Evolutionary conservation across 2,797 vertebrate genomes (phyloP).

Genomic region (Myripristis jacobus): DNA sequence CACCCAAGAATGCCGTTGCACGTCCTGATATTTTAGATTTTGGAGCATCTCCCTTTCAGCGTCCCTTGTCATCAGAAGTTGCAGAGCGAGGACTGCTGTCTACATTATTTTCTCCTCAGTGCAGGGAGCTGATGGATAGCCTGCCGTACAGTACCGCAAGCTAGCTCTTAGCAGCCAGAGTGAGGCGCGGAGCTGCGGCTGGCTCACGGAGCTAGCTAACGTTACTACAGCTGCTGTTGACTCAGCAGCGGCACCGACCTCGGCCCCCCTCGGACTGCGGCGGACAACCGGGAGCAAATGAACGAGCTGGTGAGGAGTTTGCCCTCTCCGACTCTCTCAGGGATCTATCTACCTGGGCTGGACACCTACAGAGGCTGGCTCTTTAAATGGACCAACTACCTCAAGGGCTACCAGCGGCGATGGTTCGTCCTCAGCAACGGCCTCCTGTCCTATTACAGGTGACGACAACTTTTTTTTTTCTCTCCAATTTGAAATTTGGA

Average conservation of each 20-base stretch:
- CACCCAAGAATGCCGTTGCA: not conserved
- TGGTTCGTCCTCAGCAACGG: conserved; percentile 87
- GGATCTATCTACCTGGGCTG: conserved; percentile 68
- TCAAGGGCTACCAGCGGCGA: conserved; percentile 96
- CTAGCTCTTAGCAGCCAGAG: conserved; percentile 38
- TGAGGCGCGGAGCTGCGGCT: not conserved
- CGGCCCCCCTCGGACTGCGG: conserved; percentile 28
- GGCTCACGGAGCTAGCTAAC: conserved; percentile 41
- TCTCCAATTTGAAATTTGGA: no score
- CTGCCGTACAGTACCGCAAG: conserved; percentile 32
- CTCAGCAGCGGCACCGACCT: conserved; percentile 38
- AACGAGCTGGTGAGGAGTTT: conserved; percentile 80
- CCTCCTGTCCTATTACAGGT: conserved; percentile 87
- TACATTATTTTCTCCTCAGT: no score
- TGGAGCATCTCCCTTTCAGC: no score
- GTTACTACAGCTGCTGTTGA: conserved; percentile 52
- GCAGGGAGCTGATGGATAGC: no score
- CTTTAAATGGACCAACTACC: conserved; percentile 97
- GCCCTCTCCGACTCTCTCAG: conserved; percentile 78
- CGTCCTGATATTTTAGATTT: not conserved
- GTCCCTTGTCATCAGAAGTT: no score
- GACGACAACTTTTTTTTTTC: not conserved
- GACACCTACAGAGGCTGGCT: conserved; percentile 92
- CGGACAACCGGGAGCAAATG: conserved; percentile 62
- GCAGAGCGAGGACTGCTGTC: no score